Evolutionary conservation across 2,888 invertebrate species (phyloP).

Genomic region (Eupithecia abbreviata): DNA sequence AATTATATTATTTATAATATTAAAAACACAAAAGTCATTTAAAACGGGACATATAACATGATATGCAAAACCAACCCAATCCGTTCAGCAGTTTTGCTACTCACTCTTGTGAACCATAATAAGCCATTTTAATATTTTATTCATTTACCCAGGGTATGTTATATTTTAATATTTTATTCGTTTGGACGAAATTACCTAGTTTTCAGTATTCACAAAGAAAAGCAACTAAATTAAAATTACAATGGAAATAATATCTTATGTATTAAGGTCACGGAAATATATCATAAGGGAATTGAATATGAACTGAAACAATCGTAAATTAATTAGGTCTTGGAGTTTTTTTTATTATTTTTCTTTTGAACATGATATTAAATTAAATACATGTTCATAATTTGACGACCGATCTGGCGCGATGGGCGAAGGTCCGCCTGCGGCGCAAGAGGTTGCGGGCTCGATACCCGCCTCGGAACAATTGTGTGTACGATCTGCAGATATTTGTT

Average conservation of each 20-base stretch:
- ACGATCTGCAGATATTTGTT: too few species aligned
- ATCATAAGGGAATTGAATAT: not conserved
- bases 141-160: constrained; percentile 4
- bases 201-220: constrained; percentile 34
- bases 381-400: too few species aligned
- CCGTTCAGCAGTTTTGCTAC: not conserved
- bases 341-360: not conserved
- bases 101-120: constrained; percentile 41
- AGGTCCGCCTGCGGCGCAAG: too few species aligned
- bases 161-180: constrained; percentile 39
- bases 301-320: not conserved
- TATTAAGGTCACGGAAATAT: constrained; percentile 27
- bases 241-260: constrained; percentile 31
- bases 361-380: not conserved
- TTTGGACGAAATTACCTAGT: constrained; percentile 19
- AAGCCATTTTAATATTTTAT: constrained; percentile 38
- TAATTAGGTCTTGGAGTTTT: not conserved
- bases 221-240: constrained; percentile 20
- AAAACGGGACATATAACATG: too few species aligned
- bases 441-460: too few species aligned
- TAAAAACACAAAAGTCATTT: too few species aligned
- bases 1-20: too few species aligned
- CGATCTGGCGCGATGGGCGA: too few species aligned
- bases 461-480: too few species aligned
- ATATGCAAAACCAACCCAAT: too few species aligned